Evolutionary conservation across 2,888 invertebrate species (phyloP).

Genomic region (Orthosia gracilis): DNA sequence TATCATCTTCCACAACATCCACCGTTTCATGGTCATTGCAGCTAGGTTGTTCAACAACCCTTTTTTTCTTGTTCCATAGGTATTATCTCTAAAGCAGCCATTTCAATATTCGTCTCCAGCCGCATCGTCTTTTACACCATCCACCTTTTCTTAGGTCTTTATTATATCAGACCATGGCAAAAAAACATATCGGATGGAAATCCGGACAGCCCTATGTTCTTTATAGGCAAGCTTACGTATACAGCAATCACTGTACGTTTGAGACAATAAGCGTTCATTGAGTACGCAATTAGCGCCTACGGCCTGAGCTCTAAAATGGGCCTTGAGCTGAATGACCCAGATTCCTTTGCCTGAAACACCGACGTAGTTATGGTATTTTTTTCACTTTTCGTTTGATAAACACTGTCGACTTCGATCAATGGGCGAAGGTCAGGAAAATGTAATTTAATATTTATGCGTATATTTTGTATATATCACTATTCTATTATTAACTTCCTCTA

Average conservation of each 20-base stretch:
- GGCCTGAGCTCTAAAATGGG: constrained; percentile 65
- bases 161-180: neutral
- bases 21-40: too few relatives aligned
- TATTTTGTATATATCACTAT: neutral
- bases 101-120: neutral
- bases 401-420: constrained; percentile 45
- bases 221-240: constrained; percentile 50
- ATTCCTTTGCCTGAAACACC: constrained; percentile 57
- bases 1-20: too few relatives aligned
- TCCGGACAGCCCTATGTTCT: constrained; percentile 54
- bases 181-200: neutral
- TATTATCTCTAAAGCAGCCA: neutral
- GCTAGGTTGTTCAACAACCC: too few relatives aligned
- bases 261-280: constrained; percentile 81
- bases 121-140: neutral
- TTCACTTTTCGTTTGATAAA: constrained; percentile 40
- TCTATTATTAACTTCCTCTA: too few relatives aligned
- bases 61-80: too few relatives aligned
- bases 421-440: constrained; percentile 33
- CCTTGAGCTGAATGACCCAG: constrained; percentile 68
- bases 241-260: constrained; percentile 68
- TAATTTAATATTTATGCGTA: neutral
- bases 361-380: constrained; percentile 51
- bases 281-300: constrained; percentile 79
- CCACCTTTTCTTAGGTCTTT: neutral